phyloP scores from a whole-genome alignment of 37 sponge, comb jelly and placozoan species.

The Geodia barretti region DNA sequence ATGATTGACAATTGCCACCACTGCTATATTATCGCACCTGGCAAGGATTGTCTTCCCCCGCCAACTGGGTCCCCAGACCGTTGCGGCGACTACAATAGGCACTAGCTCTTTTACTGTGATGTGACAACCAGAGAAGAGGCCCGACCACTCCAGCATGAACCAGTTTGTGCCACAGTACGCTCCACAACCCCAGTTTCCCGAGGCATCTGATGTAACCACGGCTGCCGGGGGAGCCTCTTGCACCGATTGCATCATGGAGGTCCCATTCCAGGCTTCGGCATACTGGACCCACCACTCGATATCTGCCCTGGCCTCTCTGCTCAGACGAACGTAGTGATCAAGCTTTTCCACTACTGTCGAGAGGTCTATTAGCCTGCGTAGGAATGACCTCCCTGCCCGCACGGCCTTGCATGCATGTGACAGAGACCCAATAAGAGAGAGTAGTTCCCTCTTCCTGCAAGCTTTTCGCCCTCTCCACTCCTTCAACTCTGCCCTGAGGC shows the following conservation, averaged over 20 bases:
- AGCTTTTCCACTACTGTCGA: neutral
- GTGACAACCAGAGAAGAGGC: neutral
- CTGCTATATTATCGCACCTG: slow-evolving; percentile 50
- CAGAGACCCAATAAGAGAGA: slow-evolving; percentile 21
- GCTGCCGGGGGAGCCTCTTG: neutral
- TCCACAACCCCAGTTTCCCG: slow-evolving; percentile 50
- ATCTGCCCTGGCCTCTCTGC: slow-evolving; percentile 13
- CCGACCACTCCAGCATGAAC: slow-evolving; percentile 48
- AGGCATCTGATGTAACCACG: slow-evolving; percentile 31
- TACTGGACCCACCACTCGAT: slow-evolving; percentile 26
- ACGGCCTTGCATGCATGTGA: slow-evolving; percentile 24
- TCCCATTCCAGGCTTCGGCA: slow-evolving; percentile 8
- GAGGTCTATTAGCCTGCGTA: slow-evolving; percentile 40
- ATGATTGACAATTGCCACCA: slow-evolving; percentile 22
- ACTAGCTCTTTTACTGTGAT: slow-evolving; percentile 64
- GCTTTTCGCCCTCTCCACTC: slow-evolving; percentile 7
- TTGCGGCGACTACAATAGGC: slow-evolving; percentile 47
- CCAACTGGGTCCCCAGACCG: slow-evolving; percentile 56
- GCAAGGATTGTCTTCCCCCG: slow-evolving; percentile 4
- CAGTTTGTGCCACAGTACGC: slow-evolving; percentile 20
- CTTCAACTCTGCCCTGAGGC: neutral
- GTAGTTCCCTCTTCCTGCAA: slow-evolving; percentile 1
- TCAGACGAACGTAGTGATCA: slow-evolving; percentile 18
- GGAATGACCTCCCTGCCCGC: slow-evolving; percentile 21
- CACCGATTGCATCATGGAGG: neutral